Base-by-base conservation (phyloP, 2,888 invertebrate genomes). In the Leptinotarsa peninsularis region DNA sequence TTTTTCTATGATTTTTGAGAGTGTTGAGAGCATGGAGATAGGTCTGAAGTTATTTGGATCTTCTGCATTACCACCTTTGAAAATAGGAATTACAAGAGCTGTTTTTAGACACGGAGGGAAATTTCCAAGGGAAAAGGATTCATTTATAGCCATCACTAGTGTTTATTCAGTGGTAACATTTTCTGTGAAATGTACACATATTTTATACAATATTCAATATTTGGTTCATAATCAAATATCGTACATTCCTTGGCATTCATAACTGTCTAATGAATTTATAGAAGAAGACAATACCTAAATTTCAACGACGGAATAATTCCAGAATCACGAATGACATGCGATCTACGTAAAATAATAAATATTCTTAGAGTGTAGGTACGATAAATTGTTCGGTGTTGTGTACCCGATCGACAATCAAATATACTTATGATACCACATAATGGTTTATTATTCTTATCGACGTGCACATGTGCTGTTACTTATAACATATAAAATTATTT, bases 371-470 rank as follows among this genome's bases (percentile, higher is more conserved):
- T 76, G 81, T 80, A 73, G 72, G 77, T 78, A 82, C 83, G 83
- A 85, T 84, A 84, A 83, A 85, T 83, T 79, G 80, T 72, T 73
- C 66, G 81, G 78, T 74, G 78, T 75, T 82, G 79, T 82, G 82
- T 81, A 81, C 80, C 78, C 77, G 80, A 83, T 82, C 77, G 80
- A 82, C 84, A 85, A 85, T 84, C 81, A 84, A 82, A 85, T 84
- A 78, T 78, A 79, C 78, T 76, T 76, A 79, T 81, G 80, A 78
- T 78, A 78, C 78, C 79, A 79, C 76, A 81, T 82, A 78, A 84
- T 82, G 83, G 82, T 81, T 85, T 85, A 83, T 82, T 85, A 85
- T 85, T 85, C 85, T 78, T 76, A 77, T 78, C 81, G 74, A 79
- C 78, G 71, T 76, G 72, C 77, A 78, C 77, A 77, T 81, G 83